phyloP scores from a whole-genome alignment of 1,140 invertebrate genomes.

The Listronotus bonariensis region DNA sequence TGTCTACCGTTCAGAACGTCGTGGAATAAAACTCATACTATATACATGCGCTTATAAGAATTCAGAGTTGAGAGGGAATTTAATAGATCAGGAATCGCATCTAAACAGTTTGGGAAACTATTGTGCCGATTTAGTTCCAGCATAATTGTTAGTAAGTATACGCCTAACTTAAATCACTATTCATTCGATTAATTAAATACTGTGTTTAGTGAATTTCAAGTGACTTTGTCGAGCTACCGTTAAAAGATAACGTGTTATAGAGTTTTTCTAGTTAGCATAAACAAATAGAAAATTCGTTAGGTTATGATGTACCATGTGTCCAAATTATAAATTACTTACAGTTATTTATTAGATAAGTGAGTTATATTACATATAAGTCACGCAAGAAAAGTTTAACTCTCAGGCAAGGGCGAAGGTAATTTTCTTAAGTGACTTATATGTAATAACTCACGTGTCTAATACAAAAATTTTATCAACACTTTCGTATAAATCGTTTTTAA shows the following conservation, averaged over 20 bases:
- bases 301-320: no score
- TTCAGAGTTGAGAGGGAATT: conserved; percentile 47
- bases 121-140: conserved; percentile 52
- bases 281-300: no score
- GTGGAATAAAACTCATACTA: conserved; percentile 16
- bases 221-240: conserved; percentile 10
- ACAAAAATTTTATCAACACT: no score
- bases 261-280: no score
- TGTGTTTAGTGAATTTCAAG: conserved; percentile 28
- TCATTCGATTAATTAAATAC: conserved; percentile 52
- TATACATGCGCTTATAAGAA: conserved; percentile 48
- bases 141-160: conserved; percentile 53
- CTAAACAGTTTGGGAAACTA: conserved; percentile 51
- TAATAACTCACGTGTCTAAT: no score
- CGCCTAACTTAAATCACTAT: conserved; percentile 50
- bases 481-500: no score
- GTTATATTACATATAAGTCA: no score
- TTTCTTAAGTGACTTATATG: no score
- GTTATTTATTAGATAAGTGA: no score
- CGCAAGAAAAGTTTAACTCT: no score
- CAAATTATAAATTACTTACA: no score
- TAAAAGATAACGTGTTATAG: conserved; percentile 5
- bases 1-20: conserved; percentile 12
- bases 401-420: no score
- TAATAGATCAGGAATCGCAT: conserved; percentile 51